These are phyloP conservation scores for Pachyrhynchus sulphureomaculatus DNA, from an alignment of 1,140 invertebrate species.

Conservation along the genomic window DNA sequence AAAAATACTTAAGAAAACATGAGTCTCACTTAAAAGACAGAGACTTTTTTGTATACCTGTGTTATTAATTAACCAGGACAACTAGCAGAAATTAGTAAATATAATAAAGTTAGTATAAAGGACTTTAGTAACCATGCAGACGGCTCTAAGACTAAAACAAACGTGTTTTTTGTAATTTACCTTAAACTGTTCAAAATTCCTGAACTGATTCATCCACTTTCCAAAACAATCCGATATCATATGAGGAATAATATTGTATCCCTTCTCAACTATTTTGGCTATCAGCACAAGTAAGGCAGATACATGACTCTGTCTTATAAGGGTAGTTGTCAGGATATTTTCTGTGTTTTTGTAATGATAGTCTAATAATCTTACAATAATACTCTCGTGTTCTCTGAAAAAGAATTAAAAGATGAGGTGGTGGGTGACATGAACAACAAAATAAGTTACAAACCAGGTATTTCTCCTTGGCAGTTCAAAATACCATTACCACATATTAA, in stretches of 20 bases:
- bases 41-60: too few relatives aligned
- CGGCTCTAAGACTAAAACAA: too few relatives aligned
- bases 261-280: conserved; percentile 28
- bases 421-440: not conserved
- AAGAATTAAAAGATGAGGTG: not conserved
- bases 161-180: too few relatives aligned
- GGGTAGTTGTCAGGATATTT: conserved; percentile 50
- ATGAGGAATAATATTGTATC: conserved; percentile 1
- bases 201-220: conserved; percentile 50
- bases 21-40: too few relatives aligned
- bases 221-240: conserved; percentile 4
- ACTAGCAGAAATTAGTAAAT: too few relatives aligned
- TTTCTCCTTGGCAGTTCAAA: too few relatives aligned
- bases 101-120: too few relatives aligned
- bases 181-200: conserved; percentile 38
- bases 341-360: conserved; percentile 57
- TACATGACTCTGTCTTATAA: conserved; percentile 55
- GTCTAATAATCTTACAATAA: conserved; percentile 52
- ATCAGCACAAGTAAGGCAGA: conserved; percentile 52
- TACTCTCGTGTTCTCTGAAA: conserved; percentile 32
- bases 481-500: too few relatives aligned
- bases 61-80: too few relatives aligned
- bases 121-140: too few relatives aligned
- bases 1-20: too few relatives aligned
- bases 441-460: not conserved